Evolutionary conservation across 1,140 invertebrate genomes (phyloP).

Genomic region (Lanistes nyassanus): DNA sequence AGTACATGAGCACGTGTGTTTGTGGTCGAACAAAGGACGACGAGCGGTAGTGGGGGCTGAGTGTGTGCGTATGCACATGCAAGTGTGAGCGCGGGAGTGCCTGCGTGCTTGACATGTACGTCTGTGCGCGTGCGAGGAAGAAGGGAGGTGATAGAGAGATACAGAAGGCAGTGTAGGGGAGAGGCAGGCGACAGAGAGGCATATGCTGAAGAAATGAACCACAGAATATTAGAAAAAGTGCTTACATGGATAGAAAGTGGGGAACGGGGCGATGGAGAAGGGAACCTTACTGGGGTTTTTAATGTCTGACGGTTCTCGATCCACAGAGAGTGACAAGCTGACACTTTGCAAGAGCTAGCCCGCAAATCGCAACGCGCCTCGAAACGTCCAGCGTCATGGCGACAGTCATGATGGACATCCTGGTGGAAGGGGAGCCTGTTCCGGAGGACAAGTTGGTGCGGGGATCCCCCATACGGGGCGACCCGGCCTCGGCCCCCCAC

Average conservation of each 20-base stretch:
- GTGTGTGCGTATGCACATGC: not conserved
- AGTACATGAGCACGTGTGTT: not conserved
- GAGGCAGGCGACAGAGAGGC: not conserved
- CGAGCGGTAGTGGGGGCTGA: not conserved
- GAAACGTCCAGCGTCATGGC: not conserved
- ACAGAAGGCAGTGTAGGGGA: too few relatives aligned
- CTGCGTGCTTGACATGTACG: not conserved
- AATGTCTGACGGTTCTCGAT: not conserved
- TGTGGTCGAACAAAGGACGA: not conserved
- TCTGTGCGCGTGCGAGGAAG: not conserved
- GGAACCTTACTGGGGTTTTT: not conserved
- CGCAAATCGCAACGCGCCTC: not conserved
- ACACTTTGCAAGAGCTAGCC: too few relatives aligned
- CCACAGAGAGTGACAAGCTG: too few relatives aligned
- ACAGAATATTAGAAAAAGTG: not conserved
- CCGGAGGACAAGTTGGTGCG: slow-evolving; percentile 18
- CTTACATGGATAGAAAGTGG: not conserved
- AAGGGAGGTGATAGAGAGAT: too few relatives aligned
- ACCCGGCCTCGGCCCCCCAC: slow-evolving; percentile 35
- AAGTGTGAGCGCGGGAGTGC: not conserved
- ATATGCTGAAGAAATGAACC: not conserved
- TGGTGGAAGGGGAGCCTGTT: slow-evolving; percentile 32
- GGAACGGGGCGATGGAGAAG: not conserved
- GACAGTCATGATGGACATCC: slow-evolving; percentile 20
- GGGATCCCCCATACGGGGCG: slow-evolving; percentile 17